Evolutionary conservation across 1,140 invertebrate genomes (phyloP).

Genomic region (Samia ricini): DNA sequence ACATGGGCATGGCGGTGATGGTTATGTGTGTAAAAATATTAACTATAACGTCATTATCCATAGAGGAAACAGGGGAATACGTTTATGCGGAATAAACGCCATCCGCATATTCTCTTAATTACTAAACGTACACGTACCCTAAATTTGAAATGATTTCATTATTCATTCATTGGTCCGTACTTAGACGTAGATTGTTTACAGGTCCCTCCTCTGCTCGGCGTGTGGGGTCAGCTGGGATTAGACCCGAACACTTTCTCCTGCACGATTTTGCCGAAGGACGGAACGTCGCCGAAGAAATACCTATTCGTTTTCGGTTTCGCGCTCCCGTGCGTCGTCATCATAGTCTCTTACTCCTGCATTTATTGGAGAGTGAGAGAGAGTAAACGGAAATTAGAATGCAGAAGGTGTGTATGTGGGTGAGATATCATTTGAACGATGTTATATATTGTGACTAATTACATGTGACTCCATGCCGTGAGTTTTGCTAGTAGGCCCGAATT

Average conservation of each 20-base stretch:
- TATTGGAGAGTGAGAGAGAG: slow-evolving; percentile 88
- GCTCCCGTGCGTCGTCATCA: slow-evolving; percentile 89
- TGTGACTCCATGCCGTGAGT: no score
- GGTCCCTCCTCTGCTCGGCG: slow-evolving; percentile 86
- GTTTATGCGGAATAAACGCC: no score
- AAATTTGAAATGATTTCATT: no score
- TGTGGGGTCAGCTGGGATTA: slow-evolving; percentile 90
- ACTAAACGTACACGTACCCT: no score
- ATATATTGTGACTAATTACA: slow-evolving; percentile 3
- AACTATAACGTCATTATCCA: no score
- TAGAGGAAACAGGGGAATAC: no score
- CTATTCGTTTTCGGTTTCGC: slow-evolving; percentile 90
- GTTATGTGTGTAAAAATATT: no score
- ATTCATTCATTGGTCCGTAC: no score
- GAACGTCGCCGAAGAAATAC: slow-evolving; percentile 89
- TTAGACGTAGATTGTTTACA: slow-evolving; percentile 49
- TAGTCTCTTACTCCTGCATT: slow-evolving; percentile 90
- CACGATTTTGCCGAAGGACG: slow-evolving; percentile 88
- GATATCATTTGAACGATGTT: slow-evolving; percentile 22
- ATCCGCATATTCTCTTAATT: no score
- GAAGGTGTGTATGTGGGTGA: slow-evolving; percentile 79
- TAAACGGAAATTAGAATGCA: slow-evolving; percentile 83
- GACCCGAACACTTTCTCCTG: slow-evolving; percentile 89
- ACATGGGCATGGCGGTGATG: no score
- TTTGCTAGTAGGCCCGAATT: no score